These are phyloP conservation scores for Cyrtodaria siliqua DNA, from an alignment of 2,888 invertebrate species.

Conservation along the genomic window DNA sequence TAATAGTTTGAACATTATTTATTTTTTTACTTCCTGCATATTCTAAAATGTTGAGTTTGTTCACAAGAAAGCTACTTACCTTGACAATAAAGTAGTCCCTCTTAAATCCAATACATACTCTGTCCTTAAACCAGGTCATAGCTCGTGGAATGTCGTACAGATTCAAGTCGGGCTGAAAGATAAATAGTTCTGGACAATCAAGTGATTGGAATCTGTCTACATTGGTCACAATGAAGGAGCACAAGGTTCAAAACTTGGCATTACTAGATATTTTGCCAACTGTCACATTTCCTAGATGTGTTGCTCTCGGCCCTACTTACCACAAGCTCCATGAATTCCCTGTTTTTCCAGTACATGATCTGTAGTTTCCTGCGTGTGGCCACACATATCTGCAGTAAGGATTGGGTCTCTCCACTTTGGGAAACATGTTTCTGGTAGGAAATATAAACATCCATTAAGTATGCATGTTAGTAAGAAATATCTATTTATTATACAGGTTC, in stretches of 20 bases:
- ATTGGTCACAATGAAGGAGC: no score
- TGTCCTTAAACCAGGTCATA: slow-evolving; percentile 93
- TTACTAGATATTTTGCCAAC: no score
- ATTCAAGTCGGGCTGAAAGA: slow-evolving; percentile 89
- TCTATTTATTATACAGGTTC: neutral
- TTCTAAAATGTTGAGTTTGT: no score
- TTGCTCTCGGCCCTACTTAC: no score
- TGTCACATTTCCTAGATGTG: no score
- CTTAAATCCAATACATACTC: slow-evolving; percentile 95
- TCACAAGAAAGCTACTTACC: no score
- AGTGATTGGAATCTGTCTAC: no score
- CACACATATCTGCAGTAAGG: slow-evolving; percentile 92
- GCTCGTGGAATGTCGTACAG: slow-evolving; percentile 93
- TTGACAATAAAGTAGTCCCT: slow-evolving; percentile 92
- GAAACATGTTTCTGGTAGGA: slow-evolving; percentile 87
- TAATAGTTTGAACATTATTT: no score
- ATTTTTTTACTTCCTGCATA: no score
- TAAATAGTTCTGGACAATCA: no score
- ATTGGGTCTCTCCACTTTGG: slow-evolving; percentile 91
- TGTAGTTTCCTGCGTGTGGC: slow-evolving; percentile 89
- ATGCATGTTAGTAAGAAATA: neutral
- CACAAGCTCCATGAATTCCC: slow-evolving; percentile 91
- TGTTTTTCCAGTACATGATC: slow-evolving; percentile 94
- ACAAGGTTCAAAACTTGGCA: no score
- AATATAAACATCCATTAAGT: neutral